phyloP scores from a whole-genome alignment of 2,797 vertebrate species.

The Antennarius maculatus region DNA sequence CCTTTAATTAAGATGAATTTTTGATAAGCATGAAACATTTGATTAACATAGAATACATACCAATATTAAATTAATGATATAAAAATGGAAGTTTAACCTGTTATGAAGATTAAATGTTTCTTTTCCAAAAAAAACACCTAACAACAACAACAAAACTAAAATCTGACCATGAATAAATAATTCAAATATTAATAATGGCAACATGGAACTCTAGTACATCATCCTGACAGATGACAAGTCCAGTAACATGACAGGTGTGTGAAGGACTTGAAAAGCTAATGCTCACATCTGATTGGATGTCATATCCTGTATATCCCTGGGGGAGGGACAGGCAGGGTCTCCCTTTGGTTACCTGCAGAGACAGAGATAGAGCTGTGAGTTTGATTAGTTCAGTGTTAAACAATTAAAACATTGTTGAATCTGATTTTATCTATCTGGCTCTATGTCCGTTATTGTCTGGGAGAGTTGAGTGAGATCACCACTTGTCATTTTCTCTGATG shows the following conservation, averaged over 20 bases:
- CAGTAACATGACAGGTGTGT: slow-evolving; percentile 22
- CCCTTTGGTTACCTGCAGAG: slow-evolving; percentile 54
- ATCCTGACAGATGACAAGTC: slow-evolving; percentile 31
- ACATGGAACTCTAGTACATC: slow-evolving; percentile 5
- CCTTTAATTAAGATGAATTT: slow-evolving; percentile 63
- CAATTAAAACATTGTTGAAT: neutral
- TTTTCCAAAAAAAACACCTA: neutral
- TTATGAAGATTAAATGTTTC: neutral
- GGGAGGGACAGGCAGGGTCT: neutral
- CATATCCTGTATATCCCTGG: slow-evolving; percentile 47
- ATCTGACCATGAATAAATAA: slow-evolving; percentile 56
- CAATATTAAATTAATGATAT: slow-evolving; percentile 3
- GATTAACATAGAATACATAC: slow-evolving; percentile 10
- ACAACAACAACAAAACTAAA: slow-evolving; percentile 24
- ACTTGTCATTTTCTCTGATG: slow-evolving; percentile 15
- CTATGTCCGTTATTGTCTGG: slow-evolving; percentile 8
- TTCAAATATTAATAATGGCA: slow-evolving; percentile 22
- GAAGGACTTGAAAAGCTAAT: slow-evolving; percentile 33
- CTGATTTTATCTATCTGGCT: slow-evolving; percentile 2
- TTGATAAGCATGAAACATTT: neutral
- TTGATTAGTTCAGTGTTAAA: slow-evolving; percentile 1
- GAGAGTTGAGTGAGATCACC: slow-evolving; percentile 8
- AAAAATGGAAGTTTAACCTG: slow-evolving; percentile 9
- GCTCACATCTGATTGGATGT: slow-evolving; percentile 63
- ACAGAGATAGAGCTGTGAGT: neutral